Conservation (phyloP, 2,888 invertebrate genomes). For the Neoscelio sp. region DNA sequence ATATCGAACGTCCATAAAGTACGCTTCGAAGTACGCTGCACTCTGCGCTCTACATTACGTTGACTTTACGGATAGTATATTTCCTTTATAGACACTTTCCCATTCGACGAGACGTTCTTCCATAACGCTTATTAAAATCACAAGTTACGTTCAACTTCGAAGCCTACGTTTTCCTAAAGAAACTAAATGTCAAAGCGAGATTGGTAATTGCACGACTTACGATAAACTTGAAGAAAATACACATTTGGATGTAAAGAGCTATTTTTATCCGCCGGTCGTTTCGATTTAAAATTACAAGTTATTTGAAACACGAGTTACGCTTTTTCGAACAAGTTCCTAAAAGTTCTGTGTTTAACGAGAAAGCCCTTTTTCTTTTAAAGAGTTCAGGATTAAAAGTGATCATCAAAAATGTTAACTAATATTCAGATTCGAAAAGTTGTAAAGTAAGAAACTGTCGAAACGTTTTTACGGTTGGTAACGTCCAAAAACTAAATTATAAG, state of each 20-base stretch:
- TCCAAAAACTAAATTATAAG: too few species aligned
- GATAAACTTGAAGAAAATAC: background rate
- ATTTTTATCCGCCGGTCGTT: background rate
- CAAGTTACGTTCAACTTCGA: background rate
- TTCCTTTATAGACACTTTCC: conserved; percentile 23
- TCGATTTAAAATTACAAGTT: too few species aligned
- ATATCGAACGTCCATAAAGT: too few species aligned
- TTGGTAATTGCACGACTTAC: background rate
- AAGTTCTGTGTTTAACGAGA: too few species aligned
- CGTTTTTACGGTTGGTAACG: too few species aligned
- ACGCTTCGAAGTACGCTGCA: too few species aligned
- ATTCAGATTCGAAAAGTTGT: too few species aligned
- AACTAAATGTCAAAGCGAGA: conserved; percentile 20
- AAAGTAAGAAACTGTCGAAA: too few species aligned
- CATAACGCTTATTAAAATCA: conserved; percentile 23
- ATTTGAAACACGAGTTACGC: too few species aligned
- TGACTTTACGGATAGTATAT: conserved; percentile 3
- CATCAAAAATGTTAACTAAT: too few species aligned
- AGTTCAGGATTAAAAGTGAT: too few species aligned
- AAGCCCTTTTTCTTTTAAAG: too few species aligned
- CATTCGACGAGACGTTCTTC: background rate
- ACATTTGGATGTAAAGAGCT: background rate
- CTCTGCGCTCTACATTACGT: conserved; percentile 13
- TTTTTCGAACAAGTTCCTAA: background rate
- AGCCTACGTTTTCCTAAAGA: conserved; percentile 15